Conservation (phyloP, 2,888 invertebrate species). For the Lissocephala sabroskyi region DNA sequence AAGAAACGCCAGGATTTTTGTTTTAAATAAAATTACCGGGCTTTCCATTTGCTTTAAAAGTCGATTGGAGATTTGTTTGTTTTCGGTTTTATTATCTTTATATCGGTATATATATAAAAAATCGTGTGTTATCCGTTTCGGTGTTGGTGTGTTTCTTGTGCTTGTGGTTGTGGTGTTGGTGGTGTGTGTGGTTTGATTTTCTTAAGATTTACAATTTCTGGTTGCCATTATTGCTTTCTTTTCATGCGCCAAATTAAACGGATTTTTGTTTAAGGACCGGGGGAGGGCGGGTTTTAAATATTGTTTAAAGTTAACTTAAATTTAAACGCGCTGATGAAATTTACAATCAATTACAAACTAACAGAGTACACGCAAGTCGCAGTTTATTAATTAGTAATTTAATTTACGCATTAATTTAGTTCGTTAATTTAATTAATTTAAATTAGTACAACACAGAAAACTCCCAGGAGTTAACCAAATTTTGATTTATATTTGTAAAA, state of each 20-base stretch:
- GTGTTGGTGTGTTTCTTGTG: slow-evolving; percentile 11
- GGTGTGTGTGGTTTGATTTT: slow-evolving; percentile 17
- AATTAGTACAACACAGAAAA: too few species aligned
- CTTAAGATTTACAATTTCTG: slow-evolving; percentile 6
- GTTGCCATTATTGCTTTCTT: slow-evolving; percentile 45
- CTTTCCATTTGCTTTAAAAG: slow-evolving; percentile 53
- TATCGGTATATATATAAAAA: slow-evolving; percentile 4
- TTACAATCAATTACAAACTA: slow-evolving; percentile 58
- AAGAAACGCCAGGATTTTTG: slow-evolving; percentile 15
- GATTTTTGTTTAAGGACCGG: too few species aligned
- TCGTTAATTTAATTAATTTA: background rate
- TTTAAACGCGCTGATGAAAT: slow-evolving; percentile 32
- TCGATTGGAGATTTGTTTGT: slow-evolving; percentile 31
- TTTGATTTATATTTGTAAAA: slow-evolving; percentile 38
- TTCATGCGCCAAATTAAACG: too few species aligned
- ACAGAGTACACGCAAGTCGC: slow-evolving; percentile 5
- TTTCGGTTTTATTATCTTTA: slow-evolving; percentile 13
- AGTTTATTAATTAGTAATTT: background rate
- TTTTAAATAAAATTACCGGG: slow-evolving; percentile 33
- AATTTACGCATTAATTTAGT: too few species aligned
- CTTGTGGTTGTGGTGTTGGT: background rate
- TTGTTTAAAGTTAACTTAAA: slow-evolving; percentile 34
- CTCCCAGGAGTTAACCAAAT: too few species aligned
- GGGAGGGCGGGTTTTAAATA: slow-evolving; percentile 35
- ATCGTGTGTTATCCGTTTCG: slow-evolving; percentile 6